phyloP scores from a whole-genome alignment of 2,113 vertebrate genomes.

The Semnornis frantzii region DNA sequence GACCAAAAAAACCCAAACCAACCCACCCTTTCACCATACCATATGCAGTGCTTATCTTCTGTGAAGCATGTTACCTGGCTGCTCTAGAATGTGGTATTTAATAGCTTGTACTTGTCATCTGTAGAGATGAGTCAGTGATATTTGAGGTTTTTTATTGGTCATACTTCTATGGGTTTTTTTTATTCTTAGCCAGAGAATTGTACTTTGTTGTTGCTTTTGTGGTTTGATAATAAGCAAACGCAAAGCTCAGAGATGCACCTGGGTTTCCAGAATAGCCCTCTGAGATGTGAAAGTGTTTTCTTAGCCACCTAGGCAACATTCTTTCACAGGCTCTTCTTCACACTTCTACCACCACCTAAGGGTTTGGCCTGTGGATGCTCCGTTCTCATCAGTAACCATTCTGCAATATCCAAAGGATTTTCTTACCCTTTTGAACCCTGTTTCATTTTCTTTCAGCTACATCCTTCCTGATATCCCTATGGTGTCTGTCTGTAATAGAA shows the following conservation, averaged over 20 bases:
- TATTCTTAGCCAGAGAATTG: background rate
- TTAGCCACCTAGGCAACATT: background rate
- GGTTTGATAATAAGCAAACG: slow-evolving; percentile 16
- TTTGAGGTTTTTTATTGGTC: background rate
- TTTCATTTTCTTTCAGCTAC: background rate
- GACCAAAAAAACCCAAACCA: background rate
- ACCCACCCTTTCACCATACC: background rate
- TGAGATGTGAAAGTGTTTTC: slow-evolving; percentile 1
- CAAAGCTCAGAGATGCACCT: background rate
- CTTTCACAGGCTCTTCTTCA: background rate
- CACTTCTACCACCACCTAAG: background rate
- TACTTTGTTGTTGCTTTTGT: background rate
- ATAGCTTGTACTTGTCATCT: slow-evolving; percentile 29
- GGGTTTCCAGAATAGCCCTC: background rate
- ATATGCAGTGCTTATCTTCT: slow-evolving; percentile 26
- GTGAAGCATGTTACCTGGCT: no score
- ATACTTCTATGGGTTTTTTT: slow-evolving; percentile 3
- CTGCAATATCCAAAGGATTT: background rate
- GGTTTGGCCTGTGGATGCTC: background rate
- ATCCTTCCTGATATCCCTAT: background rate
- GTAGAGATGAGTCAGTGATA: background rate
- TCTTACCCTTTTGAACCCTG: background rate
- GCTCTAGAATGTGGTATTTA: slow-evolving; percentile 63
- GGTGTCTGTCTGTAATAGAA: background rate
- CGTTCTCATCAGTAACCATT: background rate